Evolutionary conservation across 92 coral and sea anemone genomes (phyloP).

Genomic region (Virgularia gustaviana): DNA sequence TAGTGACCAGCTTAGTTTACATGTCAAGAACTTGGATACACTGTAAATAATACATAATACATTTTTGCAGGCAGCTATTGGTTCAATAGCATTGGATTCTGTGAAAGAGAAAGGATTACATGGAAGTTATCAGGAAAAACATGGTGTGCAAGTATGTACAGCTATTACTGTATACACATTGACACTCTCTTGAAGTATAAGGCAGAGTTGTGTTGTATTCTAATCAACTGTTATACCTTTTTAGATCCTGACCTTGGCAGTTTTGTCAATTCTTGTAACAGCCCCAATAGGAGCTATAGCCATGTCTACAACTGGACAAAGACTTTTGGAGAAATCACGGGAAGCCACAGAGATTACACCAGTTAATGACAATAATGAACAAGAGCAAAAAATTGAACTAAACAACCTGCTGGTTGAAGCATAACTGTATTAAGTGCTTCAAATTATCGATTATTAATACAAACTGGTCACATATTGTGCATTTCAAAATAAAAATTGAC

Average conservation of each 20-base stretch:
- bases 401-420: neutral
- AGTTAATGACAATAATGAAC: neutral
- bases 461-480: too few species aligned
- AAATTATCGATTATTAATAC: too few species aligned
- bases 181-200: neutral
- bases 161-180: too few species aligned
- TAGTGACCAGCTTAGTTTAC: too few species aligned
- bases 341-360: slow-evolving; percentile 8
- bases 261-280: slow-evolving; percentile 81
- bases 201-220: neutral
- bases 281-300: slow-evolving; percentile 93
- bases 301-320: slow-evolving; percentile 72
- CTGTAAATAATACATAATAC: too few species aligned
- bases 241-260: slow-evolving; percentile 92
- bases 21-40: too few species aligned
- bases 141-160: slow-evolving; percentile 75
- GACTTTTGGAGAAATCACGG: slow-evolving; percentile 57
- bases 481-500: neutral
- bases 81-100: slow-evolving; percentile 82
- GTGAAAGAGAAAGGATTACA: slow-evolving; percentile 80
- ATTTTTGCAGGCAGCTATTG: slow-evolving; percentile 79
- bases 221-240: neutral
- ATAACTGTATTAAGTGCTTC: neutral
- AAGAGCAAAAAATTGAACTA: slow-evolving; percentile 20
- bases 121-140: slow-evolving; percentile 74